Conservation (phyloP, 2,113 vertebrate genomes). For the Engystomops pustulosus region DNA sequence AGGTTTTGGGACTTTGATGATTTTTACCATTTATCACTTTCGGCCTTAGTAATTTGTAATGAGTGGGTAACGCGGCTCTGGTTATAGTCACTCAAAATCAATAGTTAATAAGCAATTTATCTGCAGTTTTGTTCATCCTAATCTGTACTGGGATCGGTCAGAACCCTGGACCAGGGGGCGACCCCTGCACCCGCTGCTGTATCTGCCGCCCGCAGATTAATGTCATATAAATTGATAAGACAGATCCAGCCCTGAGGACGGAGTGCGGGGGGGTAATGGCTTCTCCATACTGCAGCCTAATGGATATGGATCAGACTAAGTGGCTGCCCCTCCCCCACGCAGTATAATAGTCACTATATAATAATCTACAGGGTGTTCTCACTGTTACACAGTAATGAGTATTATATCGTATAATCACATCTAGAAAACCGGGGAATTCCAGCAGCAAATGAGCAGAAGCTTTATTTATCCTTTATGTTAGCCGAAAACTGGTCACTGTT, state of each 20-base stretch:
- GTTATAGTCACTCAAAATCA: no score
- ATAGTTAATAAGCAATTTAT: no score
- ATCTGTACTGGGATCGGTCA: no score
- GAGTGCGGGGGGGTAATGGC: background rate
- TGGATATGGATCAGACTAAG: background rate
- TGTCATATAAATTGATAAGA: slow-evolving; percentile 21
- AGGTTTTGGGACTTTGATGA: no score
- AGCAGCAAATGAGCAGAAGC: no score
- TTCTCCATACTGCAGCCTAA: slow-evolving; percentile 5
- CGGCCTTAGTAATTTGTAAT: no score
- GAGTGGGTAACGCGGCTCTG: no score
- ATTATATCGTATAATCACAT: background rate
- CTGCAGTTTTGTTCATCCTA: no score
- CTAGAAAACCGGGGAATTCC: no score
- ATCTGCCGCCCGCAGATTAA: background rate
- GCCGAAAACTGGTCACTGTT: no score
- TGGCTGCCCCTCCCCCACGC: background rate
- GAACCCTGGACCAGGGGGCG: background rate
- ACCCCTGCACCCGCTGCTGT: background rate
- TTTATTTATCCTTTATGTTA: no score
- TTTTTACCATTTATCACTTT: no score
- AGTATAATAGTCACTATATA: background rate
- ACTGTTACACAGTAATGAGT: background rate
- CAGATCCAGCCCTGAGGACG: background rate
- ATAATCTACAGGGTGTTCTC: background rate